Percentiles rank a stretch among this genome's conserved stretches.
Conservation (phyloP, 2,113 vertebrate genomes). For the Amazona guildingii region DNA sequence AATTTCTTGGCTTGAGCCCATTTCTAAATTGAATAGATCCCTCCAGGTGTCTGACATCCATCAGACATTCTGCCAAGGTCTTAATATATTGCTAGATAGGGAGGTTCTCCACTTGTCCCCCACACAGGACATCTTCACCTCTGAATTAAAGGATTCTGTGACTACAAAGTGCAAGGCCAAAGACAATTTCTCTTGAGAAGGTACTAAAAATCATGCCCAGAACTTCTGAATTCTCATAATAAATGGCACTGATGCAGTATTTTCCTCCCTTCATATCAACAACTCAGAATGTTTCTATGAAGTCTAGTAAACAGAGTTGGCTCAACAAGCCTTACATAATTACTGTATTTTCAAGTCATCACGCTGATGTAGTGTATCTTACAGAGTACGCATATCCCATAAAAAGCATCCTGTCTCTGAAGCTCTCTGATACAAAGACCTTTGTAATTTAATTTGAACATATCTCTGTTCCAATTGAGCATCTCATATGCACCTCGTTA, state of each 20-base stretch:
- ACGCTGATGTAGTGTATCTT: background rate
- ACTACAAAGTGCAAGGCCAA: background rate
- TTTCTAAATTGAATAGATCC: conserved; percentile 50
- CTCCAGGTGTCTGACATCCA: conserved; percentile 67
- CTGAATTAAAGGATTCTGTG: background rate
- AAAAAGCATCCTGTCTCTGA: background rate
- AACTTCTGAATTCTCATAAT: background rate
- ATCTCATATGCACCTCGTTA: background rate
- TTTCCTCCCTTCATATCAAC: background rate
- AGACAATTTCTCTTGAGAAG: background rate
- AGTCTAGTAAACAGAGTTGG: conserved; percentile 18
- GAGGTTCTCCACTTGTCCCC: background rate
- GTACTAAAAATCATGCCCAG: background rate
- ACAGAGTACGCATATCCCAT: background rate
- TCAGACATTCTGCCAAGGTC: conserved; percentile 40
- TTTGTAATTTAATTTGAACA: background rate
- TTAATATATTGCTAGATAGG: conserved; percentile 23
- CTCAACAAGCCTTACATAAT: background rate
- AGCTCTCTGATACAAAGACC: background rate
- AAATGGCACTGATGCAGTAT: conserved; percentile 5
- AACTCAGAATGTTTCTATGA: conserved; percentile 21
- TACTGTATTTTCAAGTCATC: background rate
- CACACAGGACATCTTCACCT: conserved; percentile 2
- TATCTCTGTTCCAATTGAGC: background rate
- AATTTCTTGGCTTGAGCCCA: conserved; percentile 43